Evolutionary conservation across 1,140 invertebrate genomes (phyloP), one percentile per base, ranked within the genome.

Genomic region (Drosophila setifemur): DNA sequence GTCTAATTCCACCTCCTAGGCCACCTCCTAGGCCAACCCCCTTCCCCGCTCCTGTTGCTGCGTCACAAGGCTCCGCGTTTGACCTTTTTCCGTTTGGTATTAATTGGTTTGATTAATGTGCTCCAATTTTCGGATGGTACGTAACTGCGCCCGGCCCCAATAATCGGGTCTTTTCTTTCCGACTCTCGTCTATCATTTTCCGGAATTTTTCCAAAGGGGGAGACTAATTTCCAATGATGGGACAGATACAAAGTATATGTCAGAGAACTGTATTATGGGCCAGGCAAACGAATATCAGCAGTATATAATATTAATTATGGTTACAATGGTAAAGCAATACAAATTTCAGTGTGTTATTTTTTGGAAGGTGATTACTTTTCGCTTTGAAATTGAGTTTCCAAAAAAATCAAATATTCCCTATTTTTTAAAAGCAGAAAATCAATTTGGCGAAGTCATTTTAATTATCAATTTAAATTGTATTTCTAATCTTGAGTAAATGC

Each of bases 101-200:
- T 85, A 85, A 85, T 85, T 85, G 79, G 71, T 64, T 71, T 85
- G 79, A 85, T 85, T 85, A 85, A 85, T 85, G 81, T 79, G 71
- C 81, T 75, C 71, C 71, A 74, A 79, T 75, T 75, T 85, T 50
- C 52, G 74, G 58, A 53, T 85, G 45, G 48, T 83, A 67, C 70
- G 54, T 75, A 81, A 79, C 58, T 25, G 39, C 42, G 47, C 31
- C 28, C 19, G 64, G 45, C 40, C 45, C 31, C 66, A 45, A 48
- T 52, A 45, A 61, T 70, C 25, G 37, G 44, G 42, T 12, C 18
- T 48, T 69, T 68, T 25, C 48, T 52, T 48, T 35, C 21, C 25
- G 19, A 47, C 29, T 23, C 9, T 37, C 66, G 26, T 70, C 37
- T 43, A 58, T 70, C 18, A 49, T 71, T 70, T 44, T 47, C 16